Base-by-base conservation (phyloP, 2,113 vertebrate genomes). In the Tauraco erythrolophus region DNA sequence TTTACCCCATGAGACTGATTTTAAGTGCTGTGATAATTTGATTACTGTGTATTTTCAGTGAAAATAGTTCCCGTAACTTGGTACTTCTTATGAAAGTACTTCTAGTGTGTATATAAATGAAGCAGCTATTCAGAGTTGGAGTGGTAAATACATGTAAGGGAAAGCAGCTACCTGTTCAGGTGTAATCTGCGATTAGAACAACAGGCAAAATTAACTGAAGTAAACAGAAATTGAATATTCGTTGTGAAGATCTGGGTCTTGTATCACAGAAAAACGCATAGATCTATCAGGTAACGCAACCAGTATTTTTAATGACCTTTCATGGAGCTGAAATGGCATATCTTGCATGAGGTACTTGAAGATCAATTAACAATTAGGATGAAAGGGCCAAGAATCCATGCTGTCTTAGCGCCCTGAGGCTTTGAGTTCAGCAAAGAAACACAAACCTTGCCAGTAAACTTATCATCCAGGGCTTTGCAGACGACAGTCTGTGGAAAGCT, bases 401-500 rank as follows among this genome's bases (percentile, higher is more conserved):
- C 45, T 0, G 0, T 64, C 80, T 95, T 84, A 75, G 41, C 0
- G 0, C 95, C 91, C 77, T 9, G 74, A 87, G 93, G 94, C 92
- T 91, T 60, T 37, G 45, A 91, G 83, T 94, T 91, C 92, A 95
- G 91, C 57, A 78, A 71, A 94, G 95, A 94, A 91, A 62, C 62
- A 87, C 57, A 91, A 76, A 75, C 75, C 61, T 94, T 4, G 22
- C 88, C 92, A 89, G 79, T 86, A 90, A 96, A 94, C 80, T 95
- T 95, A 92, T 96, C 95, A 91, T 90, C 43, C 68, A 78, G 60
- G n/a, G 53, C 72, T 95, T 69, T 94, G 83, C 87, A 92, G 81
- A 91, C 97, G 95, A 93, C 89, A 92, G 77, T 57, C 92, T 89
- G 83, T 79, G 91, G 84, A 95, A 95, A 92, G 70, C 84, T 91